Conservation (phyloP, 2,113 vertebrate genomes). For the Cariama cristata region DNA sequence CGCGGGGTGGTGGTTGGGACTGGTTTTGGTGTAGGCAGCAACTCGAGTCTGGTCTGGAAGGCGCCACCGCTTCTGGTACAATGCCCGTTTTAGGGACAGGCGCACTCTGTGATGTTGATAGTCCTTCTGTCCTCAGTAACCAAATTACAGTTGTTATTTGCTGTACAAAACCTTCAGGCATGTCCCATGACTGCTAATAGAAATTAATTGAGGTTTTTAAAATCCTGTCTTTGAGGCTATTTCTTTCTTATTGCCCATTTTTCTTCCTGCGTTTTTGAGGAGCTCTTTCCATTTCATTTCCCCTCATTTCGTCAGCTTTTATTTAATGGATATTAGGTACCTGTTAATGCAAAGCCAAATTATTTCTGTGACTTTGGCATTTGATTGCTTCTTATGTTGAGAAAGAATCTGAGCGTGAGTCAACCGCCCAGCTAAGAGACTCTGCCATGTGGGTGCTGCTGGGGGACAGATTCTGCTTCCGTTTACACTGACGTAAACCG, state of each 20-base stretch:
- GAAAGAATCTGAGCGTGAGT: rapidly evolving
- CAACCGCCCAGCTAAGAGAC: neutral
- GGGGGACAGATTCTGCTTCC: neutral
- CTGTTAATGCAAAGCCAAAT: neutral
- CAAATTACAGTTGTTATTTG: neutral
- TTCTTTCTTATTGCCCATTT: neutral
- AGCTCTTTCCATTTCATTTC: neutral
- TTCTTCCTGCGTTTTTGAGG: neutral
- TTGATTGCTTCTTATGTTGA: neutral
- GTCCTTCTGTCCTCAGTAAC: neutral
- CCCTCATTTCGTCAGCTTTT: neutral
- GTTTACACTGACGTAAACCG: neutral
- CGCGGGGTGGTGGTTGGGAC: neutral
- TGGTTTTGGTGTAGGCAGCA: neutral
- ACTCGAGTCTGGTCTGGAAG: neutral
- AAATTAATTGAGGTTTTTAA: neutral
- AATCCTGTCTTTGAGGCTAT: neutral
- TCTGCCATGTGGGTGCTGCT: neutral
- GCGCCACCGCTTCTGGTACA: neutral
- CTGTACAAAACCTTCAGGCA: neutral
- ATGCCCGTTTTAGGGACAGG: neutral
- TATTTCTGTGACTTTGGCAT: neutral
- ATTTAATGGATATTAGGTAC: neutral
- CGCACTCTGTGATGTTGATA: neutral
- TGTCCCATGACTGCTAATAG: neutral